Base-by-base conservation (phyloP, 2,113 vertebrate genomes). In the Emydura subglobosa region DNA sequence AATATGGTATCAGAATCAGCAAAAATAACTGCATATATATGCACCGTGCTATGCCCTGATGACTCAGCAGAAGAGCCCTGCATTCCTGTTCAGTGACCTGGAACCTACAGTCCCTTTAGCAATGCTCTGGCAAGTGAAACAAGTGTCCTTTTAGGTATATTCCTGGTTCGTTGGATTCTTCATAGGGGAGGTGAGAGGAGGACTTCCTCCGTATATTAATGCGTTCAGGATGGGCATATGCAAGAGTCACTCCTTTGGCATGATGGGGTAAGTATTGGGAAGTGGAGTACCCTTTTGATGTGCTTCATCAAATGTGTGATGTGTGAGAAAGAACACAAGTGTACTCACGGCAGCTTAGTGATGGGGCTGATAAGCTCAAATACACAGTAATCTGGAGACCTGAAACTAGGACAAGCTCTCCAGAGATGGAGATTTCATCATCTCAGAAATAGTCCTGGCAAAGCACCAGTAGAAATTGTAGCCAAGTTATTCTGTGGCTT, bases 401-500 rank as follows among this genome's bases (percentile, higher is more conserved):
- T 92, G 91, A 94, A 96, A 90, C 0, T 44, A 94, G 87, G 59
- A 14, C 51, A 91, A 97, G 34, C 93, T 94, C 74, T 95, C 82
- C 91, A 92, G 84, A 94, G 90, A 96, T 25, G 94, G 87, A 94
- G 91, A 95, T 97, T 97, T 97, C 95, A 95, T 91, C 89, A 92
- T 97, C 89, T 95, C 94, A 95, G 87, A 96, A 97, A 96, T 93
- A 96, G 79, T 54, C 59, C 76, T 97, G 96, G 97, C 96, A 97
- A 91, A 90, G 44, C 27, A 87, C 92, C 97, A 97, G 95, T 19
- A 94, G 96, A 91, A 83, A 79, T 68, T 96, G 88, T 97, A 94
- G 88, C 94, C 88, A 83, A 97, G 84, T 93, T 97, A 96, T 90
- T 96, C 95, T 97, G 97, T 96, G 97, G 97, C 93, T 97, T 97